A percentile compares a stretch with the other conserved stretches of the same genome.
Conservation (phyloP, 2,888 invertebrate species). For the Drosophila testacea region DNA sequence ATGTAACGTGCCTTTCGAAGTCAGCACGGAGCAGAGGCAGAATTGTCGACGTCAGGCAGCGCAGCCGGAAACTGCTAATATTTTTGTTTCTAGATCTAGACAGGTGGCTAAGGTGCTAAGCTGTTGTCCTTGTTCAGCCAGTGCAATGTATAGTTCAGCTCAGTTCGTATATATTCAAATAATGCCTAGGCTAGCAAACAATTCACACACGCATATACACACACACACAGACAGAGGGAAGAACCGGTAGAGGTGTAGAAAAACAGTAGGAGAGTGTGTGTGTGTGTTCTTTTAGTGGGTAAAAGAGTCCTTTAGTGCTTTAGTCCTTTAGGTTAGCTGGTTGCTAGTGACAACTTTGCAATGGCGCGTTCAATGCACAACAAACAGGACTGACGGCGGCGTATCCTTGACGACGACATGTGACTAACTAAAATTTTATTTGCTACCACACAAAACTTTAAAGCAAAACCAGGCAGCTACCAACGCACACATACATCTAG, state of each 20-base stretch:
- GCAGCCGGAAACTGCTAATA: conserved; percentile 70
- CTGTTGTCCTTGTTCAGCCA: conserved; percentile 71
- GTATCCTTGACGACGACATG: conserved; percentile 85
- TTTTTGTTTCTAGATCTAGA: conserved; percentile 69
- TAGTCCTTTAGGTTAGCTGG: conserved; percentile 38
- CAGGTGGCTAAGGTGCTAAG: conserved; percentile 56
- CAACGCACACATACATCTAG: conserved; percentile 35
- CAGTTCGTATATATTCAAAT: conserved; percentile 36
- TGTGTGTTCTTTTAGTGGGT: conserved; percentile 7
- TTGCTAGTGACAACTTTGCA: conserved; percentile 62
- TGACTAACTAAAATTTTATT: conserved; percentile 85
- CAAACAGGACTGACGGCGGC: conserved; percentile 68
- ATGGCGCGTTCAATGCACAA: conserved; percentile 55
- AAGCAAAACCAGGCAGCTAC: conserved; percentile 62
- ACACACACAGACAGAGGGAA: no score
- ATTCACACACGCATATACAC: conserved; percentile 21
- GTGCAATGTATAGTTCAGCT: conserved; percentile 19
- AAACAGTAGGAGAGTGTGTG: neutral
- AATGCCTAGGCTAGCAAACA: conserved; percentile 51
- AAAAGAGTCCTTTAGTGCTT: conserved; percentile 27
- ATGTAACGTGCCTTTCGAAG: conserved; percentile 67
- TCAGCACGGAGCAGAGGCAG: conserved; percentile 18
- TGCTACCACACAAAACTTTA: conserved; percentile 83
- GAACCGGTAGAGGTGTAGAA: no score
- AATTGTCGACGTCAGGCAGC: conserved; percentile 37